Base-by-base conservation (phyloP, 2,888 invertebrate species). In the Metacarcinus magister region DNA sequence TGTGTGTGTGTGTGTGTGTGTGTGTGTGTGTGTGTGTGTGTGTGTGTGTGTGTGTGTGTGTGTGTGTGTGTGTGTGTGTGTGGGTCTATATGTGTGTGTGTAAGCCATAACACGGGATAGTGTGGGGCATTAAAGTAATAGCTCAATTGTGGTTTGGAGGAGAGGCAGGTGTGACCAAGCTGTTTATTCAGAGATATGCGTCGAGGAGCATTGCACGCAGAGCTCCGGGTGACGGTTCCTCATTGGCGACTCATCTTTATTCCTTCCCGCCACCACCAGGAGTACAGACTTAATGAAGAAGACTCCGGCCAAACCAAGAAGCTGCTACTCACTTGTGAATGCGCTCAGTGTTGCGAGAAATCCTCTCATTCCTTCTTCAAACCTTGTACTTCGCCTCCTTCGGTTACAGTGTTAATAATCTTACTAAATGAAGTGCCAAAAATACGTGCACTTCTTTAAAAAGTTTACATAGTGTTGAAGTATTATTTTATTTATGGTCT, bases 101-200 rank as follows among this genome's bases (percentile, higher is more conserved):
- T 39, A 39, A 87, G 19, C 87, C 39, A 32, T 87, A 13, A 16
- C 39, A 87, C 10, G 87, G 39, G 87, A 39, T 39, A 39, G 32
- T 16, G 87, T 39, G 87, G n/a, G 32, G 60, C 67, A 95, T 95
- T 89, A 94, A 39, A 87, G 54, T 94, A 94, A 94, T 94, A 87
- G 89, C 94, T 94, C 94, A 94, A 89, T 94, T 54, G 39, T 48
- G 93, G 89, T 54, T 87, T 89, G 89, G 48, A 87, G 32, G 54
- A 89, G 89, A 87, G 54, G 23, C 87, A 89, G 32, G 89, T 54
- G 54, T 89, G 94, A 89, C 89, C 13, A 23, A 54, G 54, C 54
- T 87, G 87, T 54, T 89, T 89, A 89, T 87, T 94, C 94, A 94
- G 28, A 89, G 48, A 75, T 48, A 82, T 48, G 82, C 87, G 32